phyloP scores from a whole-genome alignment of 2,113 vertebrate genomes.

The Naja naja region DNA sequence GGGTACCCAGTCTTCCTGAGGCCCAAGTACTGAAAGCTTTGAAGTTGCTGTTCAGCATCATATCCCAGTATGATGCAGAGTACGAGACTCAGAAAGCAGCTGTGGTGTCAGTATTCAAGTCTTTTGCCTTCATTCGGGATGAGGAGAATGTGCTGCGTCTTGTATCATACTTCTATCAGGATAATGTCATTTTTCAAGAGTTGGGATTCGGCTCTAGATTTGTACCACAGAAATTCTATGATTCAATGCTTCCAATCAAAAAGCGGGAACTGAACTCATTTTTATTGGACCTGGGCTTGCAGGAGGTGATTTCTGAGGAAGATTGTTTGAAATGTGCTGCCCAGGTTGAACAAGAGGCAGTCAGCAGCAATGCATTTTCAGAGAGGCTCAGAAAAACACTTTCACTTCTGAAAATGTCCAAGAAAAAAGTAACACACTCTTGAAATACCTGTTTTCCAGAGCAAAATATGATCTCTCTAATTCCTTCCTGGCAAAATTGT shows the following conservation, averaged over 20 bases:
- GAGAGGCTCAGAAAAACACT: too few species aligned
- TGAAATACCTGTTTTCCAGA: constrained; percentile 15
- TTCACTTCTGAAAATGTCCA: constrained; percentile 34
- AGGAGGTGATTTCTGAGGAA: constrained; percentile 55
- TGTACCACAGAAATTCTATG: constrained; percentile 70
- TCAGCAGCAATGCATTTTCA: not conserved
- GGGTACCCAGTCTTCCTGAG: constrained; percentile 46
- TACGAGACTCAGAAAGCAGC: fast-evolving
- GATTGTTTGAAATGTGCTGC: constrained; percentile 71
- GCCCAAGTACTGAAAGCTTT: constrained; percentile 57
- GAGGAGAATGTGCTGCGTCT: constrained; percentile 42
- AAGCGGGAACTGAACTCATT: fast-evolving
- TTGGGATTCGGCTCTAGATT: constrained; percentile 71
- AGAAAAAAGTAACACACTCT: constrained; percentile 48
- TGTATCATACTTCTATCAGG: constrained; percentile 72
- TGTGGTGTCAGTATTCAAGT: constrained; percentile 55
- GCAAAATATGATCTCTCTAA: fast-evolving
- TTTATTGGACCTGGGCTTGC: constrained; percentile 68
- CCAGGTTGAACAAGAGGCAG: constrained; percentile 64
- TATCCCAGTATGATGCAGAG: fast-evolving
- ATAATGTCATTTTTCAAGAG: constrained; percentile 34
- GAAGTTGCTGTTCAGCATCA: constrained; percentile 62
- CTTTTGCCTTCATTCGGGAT: constrained; percentile 68
- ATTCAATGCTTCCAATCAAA: fast-evolving
- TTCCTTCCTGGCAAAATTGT: constrained; percentile 52